A percentile compares a stretch with the other conserved stretches of the same genome.
Conservation (phyloP, 1,140 invertebrate species). For the Eumaeus atala region DNA sequence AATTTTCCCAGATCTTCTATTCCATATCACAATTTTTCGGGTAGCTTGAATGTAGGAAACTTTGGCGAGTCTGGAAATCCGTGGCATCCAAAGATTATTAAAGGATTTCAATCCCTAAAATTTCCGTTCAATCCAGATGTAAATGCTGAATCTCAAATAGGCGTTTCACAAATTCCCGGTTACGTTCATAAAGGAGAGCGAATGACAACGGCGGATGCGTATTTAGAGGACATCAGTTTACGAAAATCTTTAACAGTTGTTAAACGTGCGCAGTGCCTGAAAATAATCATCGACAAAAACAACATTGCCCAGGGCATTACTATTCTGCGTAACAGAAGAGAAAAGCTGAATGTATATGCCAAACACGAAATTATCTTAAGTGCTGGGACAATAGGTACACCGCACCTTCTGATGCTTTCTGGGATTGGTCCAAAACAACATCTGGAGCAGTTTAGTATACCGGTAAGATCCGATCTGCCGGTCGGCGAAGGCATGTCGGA, state of each 20-base stretch:
- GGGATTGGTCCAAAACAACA: conserved; percentile 81
- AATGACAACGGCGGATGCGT: conserved; percentile 37
- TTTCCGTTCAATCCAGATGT: conserved; percentile 66
- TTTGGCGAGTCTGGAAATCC: conserved; percentile 76
- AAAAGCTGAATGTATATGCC: conserved; percentile 53
- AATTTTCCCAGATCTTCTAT: conserved; percentile 32
- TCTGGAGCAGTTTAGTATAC: conserved; percentile 71
- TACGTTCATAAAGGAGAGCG: conserved; percentile 38
- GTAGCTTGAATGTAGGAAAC: conserved; percentile 75
- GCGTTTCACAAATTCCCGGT: conserved; percentile 51
- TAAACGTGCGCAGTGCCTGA: conserved; percentile 80
- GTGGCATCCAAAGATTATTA: conserved; percentile 67
- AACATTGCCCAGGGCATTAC: conserved; percentile 80
- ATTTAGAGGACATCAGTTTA: conserved; percentile 50
- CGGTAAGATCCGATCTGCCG: conserved; percentile 76
- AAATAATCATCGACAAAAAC: conserved; percentile 81
- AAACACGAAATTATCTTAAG: conserved; percentile 82
- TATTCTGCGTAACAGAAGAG: conserved; percentile 16
- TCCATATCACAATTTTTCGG: conserved; percentile 74
- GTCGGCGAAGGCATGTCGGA: conserved; percentile 87
- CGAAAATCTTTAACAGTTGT: conserved; percentile 80
- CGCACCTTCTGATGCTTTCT: conserved; percentile 84
- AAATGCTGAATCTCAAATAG: conserved; percentile 74
- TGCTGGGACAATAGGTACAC: conserved; percentile 81
- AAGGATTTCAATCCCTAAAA: conserved; percentile 62